These are phyloP conservation scores for Sipha maydis DNA, from an alignment of 2,888 invertebrate genomes.

Conservation along the genomic window DNA sequence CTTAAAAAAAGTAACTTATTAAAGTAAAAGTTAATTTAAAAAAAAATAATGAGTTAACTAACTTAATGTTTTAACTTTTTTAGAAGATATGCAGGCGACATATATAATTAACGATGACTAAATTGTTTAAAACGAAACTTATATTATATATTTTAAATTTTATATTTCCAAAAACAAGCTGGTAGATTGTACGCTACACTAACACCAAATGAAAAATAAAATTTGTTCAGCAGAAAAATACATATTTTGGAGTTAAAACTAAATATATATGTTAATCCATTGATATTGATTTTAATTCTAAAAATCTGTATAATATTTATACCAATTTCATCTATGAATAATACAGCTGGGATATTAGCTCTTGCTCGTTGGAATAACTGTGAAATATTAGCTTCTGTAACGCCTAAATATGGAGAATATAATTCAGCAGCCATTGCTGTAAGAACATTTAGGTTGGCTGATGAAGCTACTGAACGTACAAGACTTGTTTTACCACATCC, in stretches of 20 bases:
- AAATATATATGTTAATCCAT: no score
- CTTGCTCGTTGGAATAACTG: slow-evolving; percentile 73
- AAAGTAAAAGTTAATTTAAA: no score
- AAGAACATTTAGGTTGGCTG: slow-evolving; percentile 70
- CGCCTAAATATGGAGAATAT: slow-evolving; percentile 75
- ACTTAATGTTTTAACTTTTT: no score
- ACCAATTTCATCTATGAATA: slow-evolving; percentile 76
- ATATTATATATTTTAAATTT: no score
- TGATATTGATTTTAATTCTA: neutral
- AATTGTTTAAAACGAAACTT: no score
- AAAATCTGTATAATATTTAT: slow-evolving; percentile 64
- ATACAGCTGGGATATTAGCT: slow-evolving; percentile 72
- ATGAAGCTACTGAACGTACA: slow-evolving; percentile 72
- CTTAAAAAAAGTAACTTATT: no score
- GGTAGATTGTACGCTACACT: no score
- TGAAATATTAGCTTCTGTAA: slow-evolving; percentile 73
- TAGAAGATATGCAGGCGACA: no score
- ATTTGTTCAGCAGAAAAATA: neutral
- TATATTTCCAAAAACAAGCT: no score
- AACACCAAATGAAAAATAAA: neutral
- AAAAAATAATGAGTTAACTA: no score
- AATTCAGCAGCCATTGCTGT: slow-evolving; percentile 72
- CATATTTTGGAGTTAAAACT: neutral
- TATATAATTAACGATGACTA: no score
- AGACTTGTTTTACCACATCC: slow-evolving; percentile 76